Base-by-base conservation (phyloP, 2,888 invertebrate genomes). In the Pristionchus maxplancki region DNA sequence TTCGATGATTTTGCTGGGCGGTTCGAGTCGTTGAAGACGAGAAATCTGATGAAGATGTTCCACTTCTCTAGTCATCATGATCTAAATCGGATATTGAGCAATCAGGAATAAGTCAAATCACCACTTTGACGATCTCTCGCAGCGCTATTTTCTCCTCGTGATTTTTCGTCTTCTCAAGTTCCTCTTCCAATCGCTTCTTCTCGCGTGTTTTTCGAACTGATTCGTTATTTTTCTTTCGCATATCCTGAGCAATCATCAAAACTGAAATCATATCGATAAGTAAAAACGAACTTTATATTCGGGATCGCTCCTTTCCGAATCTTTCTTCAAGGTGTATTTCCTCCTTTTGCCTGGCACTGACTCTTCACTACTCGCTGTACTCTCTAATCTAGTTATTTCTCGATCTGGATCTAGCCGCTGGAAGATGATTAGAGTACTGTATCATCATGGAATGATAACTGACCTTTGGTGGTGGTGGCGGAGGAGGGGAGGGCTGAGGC, bases 301-400 rank as follows among this genome's bases (percentile, higher is more conserved):
- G 9, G 44, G 78, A 78, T 78, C 78, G 44, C 78, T 78, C 78
- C 78, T 78, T 40, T 78, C 78, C n/a, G 78, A 24, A 48, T 78
- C 78, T 20, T 78, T 78, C 44, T 78, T 78, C n/a, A 78, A n/a
- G 1, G 44, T 78, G 44, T 78, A 78, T 15, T 78, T 78, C 78
- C 78, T 40, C 48, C 78, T 8, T 24, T 74, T 74, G 64, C 64
- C 31, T 28, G 64, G 64, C 9, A 64, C 31, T 13, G 31, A 64
- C 11, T 64, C 64, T 15, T 64, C 64, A 64, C 64, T 64, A 64
- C 64, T 64, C 31, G 31, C 64, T 31, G 64, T 64, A 11, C 64
- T 64, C 64, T 64, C 64, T 28, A 64, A 15, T 31, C 64, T 64
- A 34, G 28, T 64, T 31, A 64, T 13, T 31, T 64, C 64, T 15